Evolutionary conservation across 2,797 vertebrate genomes (phyloP).

Genomic region (Lindbergichthys nudifrons): DNA sequence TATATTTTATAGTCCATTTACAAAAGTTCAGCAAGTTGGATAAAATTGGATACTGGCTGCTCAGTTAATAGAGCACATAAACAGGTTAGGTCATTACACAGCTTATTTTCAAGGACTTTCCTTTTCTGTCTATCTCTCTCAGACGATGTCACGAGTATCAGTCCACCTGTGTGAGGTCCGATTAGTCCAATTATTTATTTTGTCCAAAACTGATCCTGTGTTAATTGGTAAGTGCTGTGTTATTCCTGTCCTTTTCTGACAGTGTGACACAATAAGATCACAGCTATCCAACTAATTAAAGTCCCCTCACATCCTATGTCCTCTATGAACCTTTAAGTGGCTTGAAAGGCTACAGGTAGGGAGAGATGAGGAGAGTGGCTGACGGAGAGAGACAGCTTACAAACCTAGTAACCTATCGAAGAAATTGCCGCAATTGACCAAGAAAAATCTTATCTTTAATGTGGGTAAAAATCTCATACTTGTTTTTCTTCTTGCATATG

Average conservation of each 20-base stretch:
- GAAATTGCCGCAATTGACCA: neutral
- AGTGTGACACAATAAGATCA: neutral
- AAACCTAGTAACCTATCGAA: neutral
- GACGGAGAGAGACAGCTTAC: too few species aligned
- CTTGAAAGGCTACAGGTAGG: neutral
- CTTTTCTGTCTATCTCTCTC: neutral
- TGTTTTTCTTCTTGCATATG: neutral
- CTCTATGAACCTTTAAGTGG: conserved; percentile 10
- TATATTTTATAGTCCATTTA: neutral
- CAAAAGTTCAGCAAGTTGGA: neutral
- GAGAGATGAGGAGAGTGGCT: neutral
- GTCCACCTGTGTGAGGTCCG: conserved; percentile 11
- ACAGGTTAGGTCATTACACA: too few species aligned
- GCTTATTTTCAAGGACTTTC: too few species aligned
- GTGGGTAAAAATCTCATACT: neutral
- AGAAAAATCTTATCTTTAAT: neutral
- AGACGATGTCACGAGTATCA: conserved; percentile 3
- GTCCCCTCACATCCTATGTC: neutral
- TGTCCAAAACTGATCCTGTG: neutral
- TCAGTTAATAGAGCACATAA: neutral
- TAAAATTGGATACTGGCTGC: neutral
- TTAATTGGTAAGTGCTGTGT: neutral
- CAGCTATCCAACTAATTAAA: conserved; percentile 19
- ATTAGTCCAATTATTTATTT: neutral
- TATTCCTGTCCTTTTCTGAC: neutral